phyloP scores from a whole-genome alignment of 2,113 vertebrate species.

The Heteronetta atricapilla region DNA sequence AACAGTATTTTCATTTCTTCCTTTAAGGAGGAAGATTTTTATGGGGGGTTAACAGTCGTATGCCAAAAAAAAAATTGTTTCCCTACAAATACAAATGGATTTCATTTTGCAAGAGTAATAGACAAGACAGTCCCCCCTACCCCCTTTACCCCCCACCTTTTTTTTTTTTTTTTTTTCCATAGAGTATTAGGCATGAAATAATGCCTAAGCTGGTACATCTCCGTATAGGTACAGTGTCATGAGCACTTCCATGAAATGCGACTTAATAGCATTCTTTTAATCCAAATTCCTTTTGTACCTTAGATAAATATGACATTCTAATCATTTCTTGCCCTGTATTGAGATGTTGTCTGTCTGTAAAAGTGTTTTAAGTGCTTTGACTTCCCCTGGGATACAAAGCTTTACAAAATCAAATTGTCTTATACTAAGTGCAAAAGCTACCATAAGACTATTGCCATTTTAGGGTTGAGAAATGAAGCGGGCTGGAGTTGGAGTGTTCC shows the following conservation, averaged over 20 bases:
- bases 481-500: neutral
- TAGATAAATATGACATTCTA: slow-evolving; percentile 27
- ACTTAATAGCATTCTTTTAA: slow-evolving; percentile 48
- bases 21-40: neutral
- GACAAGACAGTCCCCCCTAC: neutral
- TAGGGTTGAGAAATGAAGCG: neutral
- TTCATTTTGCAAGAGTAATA: slow-evolving; percentile 16
- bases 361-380: neutral
- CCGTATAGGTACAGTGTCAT: neutral
- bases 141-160: no score
- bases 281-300: slow-evolving; percentile 39
- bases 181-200: neutral
- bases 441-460: neutral
- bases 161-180: neutral
- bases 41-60: neutral
- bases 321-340: neutral
- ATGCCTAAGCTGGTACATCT: neutral
- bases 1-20: neutral
- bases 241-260: neutral
- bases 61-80: neutral
- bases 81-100: slow-evolving; percentile 11
- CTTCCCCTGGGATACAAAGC: neutral
- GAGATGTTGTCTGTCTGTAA: neutral
- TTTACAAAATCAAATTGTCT: neutral
- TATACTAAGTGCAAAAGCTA: neutral